A percentile compares a stretch with the other conserved stretches of the same genome.
Conservation (phyloP, 2,113 vertebrate species). For the Mus spicilegus region DNA sequence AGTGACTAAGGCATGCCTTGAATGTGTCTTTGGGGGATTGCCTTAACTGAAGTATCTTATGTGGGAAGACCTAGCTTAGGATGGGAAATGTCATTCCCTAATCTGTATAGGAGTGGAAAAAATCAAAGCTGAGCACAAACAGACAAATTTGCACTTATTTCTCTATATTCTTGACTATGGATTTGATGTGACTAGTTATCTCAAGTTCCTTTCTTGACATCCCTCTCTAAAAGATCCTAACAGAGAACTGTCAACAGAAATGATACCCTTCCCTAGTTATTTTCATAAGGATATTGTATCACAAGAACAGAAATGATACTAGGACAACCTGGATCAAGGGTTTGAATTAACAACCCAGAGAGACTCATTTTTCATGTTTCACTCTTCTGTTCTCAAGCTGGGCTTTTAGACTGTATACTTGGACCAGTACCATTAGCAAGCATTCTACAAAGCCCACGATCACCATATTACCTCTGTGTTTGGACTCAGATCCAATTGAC, state of each 20-base stretch:
- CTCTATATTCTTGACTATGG: neutral
- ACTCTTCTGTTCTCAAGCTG: neutral
- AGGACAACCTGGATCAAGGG: too few relatives aligned
- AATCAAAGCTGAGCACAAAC: neutral
- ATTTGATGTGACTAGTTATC: neutral
- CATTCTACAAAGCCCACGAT: neutral
- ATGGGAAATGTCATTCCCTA: too few relatives aligned
- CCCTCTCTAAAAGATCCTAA: neutral
- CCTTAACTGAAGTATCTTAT: neutral
- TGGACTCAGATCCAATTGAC: neutral
- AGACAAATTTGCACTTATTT: neutral
- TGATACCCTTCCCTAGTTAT: neutral
- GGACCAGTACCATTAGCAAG: neutral
- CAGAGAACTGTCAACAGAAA: neutral
- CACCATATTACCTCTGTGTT: neutral
- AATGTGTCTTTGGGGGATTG: neutral
- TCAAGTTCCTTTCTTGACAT: neutral
- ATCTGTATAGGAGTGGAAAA: neutral
- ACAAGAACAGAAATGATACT: too few relatives aligned
- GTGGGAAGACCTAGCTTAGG: too few relatives aligned
- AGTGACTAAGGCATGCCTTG: neutral
- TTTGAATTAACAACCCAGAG: neutral
- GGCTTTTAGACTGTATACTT: neutral
- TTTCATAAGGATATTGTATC: neutral
- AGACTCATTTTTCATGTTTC: neutral